Percentiles rank a stretch among this genome's conserved stretches.
Conservation (phyloP, 2,113 vertebrate genomes). For the Sinosuthora webbiana region DNA sequence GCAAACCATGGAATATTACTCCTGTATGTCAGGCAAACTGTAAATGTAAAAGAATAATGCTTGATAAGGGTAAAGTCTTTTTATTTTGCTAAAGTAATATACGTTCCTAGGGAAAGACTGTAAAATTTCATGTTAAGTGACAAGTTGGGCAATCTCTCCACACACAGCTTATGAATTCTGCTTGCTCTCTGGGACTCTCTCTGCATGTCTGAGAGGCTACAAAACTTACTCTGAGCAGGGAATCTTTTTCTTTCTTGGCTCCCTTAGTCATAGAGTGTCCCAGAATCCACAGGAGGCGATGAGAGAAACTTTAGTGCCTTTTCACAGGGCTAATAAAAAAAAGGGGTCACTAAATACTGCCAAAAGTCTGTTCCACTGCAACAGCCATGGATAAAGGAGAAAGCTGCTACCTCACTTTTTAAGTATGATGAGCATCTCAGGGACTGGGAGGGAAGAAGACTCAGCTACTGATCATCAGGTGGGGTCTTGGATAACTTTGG, state of each 20-base stretch:
- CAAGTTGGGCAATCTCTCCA: conserved; percentile 42
- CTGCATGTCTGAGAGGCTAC: neutral
- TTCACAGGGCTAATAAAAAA: neutral
- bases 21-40: conserved; percentile 71
- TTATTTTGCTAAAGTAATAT: conserved; percentile 71
- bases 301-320: conserved; percentile 13
- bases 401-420: neutral
- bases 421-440: neutral
- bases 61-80: conserved; percentile 71
- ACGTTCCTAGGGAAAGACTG: conserved; percentile 53
- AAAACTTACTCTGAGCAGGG: neutral
- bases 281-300: neutral
- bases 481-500: neutral
- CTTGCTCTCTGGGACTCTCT: neutral
- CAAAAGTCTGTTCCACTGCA: neutral
- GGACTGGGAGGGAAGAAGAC: neutral
- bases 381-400: neutral
- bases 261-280: neutral
- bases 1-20: conserved; percentile 73
- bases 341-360: neutral
- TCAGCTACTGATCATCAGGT: neutral
- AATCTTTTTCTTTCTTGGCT: neutral
- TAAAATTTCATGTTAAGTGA: conserved; percentile 67
- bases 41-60: conserved; percentile 71
- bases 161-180: conserved; percentile 28